Conservation (phyloP, 2,888 invertebrate species). For the Orchestes rusci region DNA sequence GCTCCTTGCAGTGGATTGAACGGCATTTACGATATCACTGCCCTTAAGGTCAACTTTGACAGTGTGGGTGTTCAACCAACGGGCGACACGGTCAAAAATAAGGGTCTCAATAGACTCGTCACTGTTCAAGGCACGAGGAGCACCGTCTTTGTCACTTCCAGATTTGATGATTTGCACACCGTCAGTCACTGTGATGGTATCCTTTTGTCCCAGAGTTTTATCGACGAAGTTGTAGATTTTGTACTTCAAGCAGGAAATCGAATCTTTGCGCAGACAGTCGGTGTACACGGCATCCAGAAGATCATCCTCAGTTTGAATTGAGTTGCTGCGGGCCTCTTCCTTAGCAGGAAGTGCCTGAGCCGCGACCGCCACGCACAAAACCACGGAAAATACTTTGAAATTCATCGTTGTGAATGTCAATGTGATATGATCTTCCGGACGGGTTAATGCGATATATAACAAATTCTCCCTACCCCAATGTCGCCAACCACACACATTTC, state of each 20-base stretch:
- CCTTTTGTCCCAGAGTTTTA: slow-evolving; percentile 74
- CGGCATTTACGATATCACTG: slow-evolving; percentile 72
- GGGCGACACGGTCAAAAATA: slow-evolving; percentile 60
- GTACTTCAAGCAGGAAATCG: slow-evolving; percentile 78
- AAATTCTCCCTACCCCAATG: slow-evolving; percentile 40
- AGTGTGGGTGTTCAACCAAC: slow-evolving; percentile 73
- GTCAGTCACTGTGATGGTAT: slow-evolving; percentile 71
- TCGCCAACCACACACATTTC: slow-evolving; percentile 40
- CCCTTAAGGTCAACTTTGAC: slow-evolving; percentile 80
- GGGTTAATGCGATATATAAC: slow-evolving; percentile 41
- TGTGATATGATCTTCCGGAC: slow-evolving; percentile 34
- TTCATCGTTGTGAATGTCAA: slow-evolving; percentile 41
- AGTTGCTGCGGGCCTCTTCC: slow-evolving; percentile 50
- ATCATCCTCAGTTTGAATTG: slow-evolving; percentile 66
- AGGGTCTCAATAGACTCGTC: slow-evolving; percentile 60
- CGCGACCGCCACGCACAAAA: slow-evolving; percentile 49
- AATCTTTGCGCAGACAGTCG: slow-evolving; percentile 77
- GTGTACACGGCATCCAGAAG: slow-evolving; percentile 68
- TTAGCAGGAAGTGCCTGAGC: slow-evolving; percentile 58
- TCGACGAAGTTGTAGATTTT: slow-evolving; percentile 82
- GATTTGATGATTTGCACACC: slow-evolving; percentile 79
- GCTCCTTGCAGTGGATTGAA: slow-evolving; percentile 72
- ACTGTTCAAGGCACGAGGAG: slow-evolving; percentile 63
- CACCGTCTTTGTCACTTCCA: slow-evolving; percentile 66
- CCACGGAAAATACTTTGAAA: slow-evolving; percentile 44